Evolutionary conservation across 2,113 vertebrate species (phyloP), one percentile per base, ranked within the genome.

Genomic region (Prionailurus viverrinus): DNA sequence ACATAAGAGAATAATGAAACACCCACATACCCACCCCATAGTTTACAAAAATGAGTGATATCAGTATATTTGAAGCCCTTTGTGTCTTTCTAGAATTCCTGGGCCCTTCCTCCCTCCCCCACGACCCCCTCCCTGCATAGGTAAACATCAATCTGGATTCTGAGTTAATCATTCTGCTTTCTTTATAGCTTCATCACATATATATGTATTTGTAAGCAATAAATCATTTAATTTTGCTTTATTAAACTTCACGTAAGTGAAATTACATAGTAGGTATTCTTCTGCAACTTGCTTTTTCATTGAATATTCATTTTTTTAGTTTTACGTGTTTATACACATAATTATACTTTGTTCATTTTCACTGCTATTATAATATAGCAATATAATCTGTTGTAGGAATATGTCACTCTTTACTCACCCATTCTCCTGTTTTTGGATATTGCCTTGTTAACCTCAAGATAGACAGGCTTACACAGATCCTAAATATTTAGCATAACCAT

Each of bases 81-180:
- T 1, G 19, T 27, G 3, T 63, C 27, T 25, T 65, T 61, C 36
- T 23, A 3, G 0, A 14, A n/a, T 58, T 74, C 84, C 41, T 21
- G 29, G 29, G 14, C 33, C 53, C 53, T 41, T 53, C 7, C 18
- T 0, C 36, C 14, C 14, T 36, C 41, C 21, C 61, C 15, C 4
- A 4, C 51, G 4, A 5, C 25, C 29, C 9, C 36, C 12, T 6
- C 12, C 10, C 68, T 15, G 1, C 15, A 13, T 18, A 94, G 41
- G 39, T 51, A 71, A 90, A 66, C 18, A 71, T 5, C 11, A 12
- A 65, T 29, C 18, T 83, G n/a, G 90, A 94, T 14, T 95, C 12
- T 90, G 21, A 91, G 25, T 63, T 66, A 86, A 61, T 27, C 29
- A 68, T n/a, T 58, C 31, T 74, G 74, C 83, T 97, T 94, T 92